Evolutionary conservation across 2,113 vertebrate genomes (phyloP), one percentile per base, ranked within the genome.

Genomic region (Meleagris gallopavo): DNA sequence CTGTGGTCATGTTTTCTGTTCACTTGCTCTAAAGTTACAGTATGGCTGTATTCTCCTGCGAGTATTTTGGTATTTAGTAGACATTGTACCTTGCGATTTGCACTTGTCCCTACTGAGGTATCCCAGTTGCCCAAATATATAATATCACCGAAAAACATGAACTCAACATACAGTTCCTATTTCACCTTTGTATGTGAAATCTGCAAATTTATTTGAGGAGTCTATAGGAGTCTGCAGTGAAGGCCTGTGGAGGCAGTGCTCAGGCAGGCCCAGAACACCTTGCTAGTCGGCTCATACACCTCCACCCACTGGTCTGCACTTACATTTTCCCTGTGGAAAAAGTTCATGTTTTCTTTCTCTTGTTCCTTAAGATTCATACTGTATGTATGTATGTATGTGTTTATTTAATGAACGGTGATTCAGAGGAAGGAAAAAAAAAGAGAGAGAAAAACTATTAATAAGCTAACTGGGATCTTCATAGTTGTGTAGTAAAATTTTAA

Each of bases 1-100:
- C 25, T 86, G 82, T 65, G 79, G 91, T 91, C 83, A 40, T 88
- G 43, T 89, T 94, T 83, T 83, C 32, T 94, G 72, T 94, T 95
- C 95, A 77, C 69, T 89, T 88, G 72, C 50, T 55, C 64, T 86
- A 14, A 64, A 89, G 46, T 89, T 78, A 30, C 25, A 82, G 30
- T 52, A 64, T 61, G 54, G 67, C 64, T 73, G 2, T 69, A 72
- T 81, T 79, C 34, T 83, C 55, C 60, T 48, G 7, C 69, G 69
- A 88, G 61, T 17, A 12, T 78, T 13, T 6, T 86, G 58, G 60
- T 89, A 29, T 34, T 83, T 54, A 83, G 45, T 5, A 67, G 38
- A 45, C 6, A 67, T 40, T 61, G 48, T 83, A 64, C 43, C 69
- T 46, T 67, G 78, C 25, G 70, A 36, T 43, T 85, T 6, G 0